These are phyloP conservation scores for Lophura nycthemera DNA, from an alignment of 2,113 vertebrate genomes.

Conservation along the genomic window DNA sequence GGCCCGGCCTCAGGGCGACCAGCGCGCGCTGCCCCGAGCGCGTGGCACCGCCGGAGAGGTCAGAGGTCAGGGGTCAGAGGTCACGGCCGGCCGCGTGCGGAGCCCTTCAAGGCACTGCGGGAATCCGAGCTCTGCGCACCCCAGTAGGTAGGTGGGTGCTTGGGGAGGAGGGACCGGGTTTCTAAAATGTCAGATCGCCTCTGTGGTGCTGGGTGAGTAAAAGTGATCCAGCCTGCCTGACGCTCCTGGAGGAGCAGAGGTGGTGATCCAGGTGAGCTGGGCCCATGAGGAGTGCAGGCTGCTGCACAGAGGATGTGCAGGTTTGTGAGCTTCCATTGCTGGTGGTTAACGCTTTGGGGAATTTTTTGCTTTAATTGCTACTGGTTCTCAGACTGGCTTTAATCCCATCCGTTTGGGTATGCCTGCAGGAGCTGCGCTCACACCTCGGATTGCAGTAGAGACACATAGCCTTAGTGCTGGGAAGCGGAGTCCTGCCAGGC, in stretches of 20 bases:
- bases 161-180: neutral
- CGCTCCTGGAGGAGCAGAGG: neutral
- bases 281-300: slow-evolving; percentile 25
- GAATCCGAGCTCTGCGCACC: neutral
- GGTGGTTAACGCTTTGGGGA: slow-evolving; percentile 46
- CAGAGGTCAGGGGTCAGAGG: neutral
- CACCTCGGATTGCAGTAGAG: neutral
- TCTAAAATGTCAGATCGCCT: neutral
- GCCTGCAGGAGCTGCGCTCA: slow-evolving; percentile 58
- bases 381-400: slow-evolving; percentile 46
- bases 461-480: slow-evolving; percentile 14
- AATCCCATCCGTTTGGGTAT: slow-evolving; percentile 48
- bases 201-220: neutral
- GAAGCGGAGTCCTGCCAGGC: slow-evolving; percentile 32
- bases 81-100: neutral
- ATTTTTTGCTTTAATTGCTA: slow-evolving; percentile 61
- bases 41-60: no score
- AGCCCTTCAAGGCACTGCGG: neutral
- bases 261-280: neutral
- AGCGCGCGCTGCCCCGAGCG: no score
- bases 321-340: neutral
- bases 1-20: no score
- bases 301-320: slow-evolving; percentile 51
- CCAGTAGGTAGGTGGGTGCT: neutral
- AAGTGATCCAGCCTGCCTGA: neutral